Percentiles rank a stretch among this genome's conserved stretches.
Evolutionary conservation across 2,113 vertebrate species (phyloP).

Genomic region (Rynchops niger): DNA sequence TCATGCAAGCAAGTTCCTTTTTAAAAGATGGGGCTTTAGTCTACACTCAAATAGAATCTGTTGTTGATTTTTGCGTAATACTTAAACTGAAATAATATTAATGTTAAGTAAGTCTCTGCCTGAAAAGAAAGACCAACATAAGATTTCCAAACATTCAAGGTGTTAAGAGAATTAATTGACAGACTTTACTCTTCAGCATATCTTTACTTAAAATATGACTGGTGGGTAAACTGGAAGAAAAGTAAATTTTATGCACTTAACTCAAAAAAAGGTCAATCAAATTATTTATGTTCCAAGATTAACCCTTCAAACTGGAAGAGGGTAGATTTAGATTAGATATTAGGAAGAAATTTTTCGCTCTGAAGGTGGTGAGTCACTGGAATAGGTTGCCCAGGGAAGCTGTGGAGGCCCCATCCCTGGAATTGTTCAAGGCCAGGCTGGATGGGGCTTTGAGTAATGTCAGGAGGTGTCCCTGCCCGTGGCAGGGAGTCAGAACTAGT

Average conservation of each 20-base stretch:
- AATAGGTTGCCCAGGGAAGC: not conserved
- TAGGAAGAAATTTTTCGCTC: not conserved
- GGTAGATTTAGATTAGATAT: not conserved
- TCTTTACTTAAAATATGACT: not conserved
- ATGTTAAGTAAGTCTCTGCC: not conserved
- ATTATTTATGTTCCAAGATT: not conserved
- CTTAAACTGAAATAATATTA: not conserved
- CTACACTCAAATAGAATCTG: not conserved
- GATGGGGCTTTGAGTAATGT: not conserved
- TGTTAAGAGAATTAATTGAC: not conserved
- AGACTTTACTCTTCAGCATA: not conserved
- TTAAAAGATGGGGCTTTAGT: not conserved
- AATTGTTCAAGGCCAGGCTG: not conserved
- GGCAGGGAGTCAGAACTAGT: not conserved
- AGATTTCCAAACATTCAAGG: not conserved
- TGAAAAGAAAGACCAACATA: not conserved
- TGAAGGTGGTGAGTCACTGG: not conserved
- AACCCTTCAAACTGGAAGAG: not conserved
- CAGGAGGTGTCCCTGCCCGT: not conserved
- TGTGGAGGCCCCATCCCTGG: not conserved
- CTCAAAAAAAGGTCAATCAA: not conserved
- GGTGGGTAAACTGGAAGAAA: not conserved
- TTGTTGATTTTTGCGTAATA: not conserved
- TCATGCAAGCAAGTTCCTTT: not conserved
- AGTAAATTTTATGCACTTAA: not conserved